These are phyloP conservation scores for Torymus texanus DNA, from an alignment of 2,888 invertebrate species.

Conservation along the genomic window DNA sequence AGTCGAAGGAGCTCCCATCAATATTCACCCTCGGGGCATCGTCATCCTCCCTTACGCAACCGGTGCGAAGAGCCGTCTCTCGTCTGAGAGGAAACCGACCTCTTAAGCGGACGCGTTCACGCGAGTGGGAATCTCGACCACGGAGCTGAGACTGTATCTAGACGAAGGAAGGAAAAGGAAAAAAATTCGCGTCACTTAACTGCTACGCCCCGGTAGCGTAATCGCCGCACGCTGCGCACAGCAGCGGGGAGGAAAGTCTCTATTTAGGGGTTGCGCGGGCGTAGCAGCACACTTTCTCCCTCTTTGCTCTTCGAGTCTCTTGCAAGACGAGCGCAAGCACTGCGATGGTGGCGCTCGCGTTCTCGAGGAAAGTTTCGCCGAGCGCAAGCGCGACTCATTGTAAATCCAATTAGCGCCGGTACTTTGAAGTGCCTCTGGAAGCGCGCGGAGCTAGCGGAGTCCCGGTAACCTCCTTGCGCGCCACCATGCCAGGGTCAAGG, in stretches of 20 bases:
- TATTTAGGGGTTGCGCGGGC: constrained; percentile 37
- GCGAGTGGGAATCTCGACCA: constrained; percentile 61
- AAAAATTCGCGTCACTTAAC: constrained; percentile 56
- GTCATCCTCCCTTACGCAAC: constrained; percentile 1
- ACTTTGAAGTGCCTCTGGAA: constrained; percentile 65
- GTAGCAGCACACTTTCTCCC: constrained; percentile 8
- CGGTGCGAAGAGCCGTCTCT: constrained; percentile 48
- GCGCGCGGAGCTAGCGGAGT: constrained; percentile 37
- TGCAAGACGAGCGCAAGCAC: constrained; percentile 21
- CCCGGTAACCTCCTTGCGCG: constrained; percentile 52
- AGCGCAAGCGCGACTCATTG: constrained; percentile 64
- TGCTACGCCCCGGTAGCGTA: constrained; percentile 29
- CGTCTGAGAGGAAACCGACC: constrained; percentile 62
- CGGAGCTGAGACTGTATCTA: constrained; percentile 29
- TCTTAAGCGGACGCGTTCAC: constrained; percentile 66
- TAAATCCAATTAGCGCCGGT: constrained; percentile 69
- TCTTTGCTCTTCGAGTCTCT: not conserved
- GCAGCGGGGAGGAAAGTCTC: constrained; percentile 36
- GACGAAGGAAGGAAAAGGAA: constrained; percentile 32
- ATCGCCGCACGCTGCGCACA: constrained; percentile 1
- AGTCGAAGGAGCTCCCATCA: constrained; percentile 62
- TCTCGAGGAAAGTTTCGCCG: constrained; percentile 53
- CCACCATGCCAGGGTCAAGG: constrained; percentile 55
- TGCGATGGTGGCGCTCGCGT: not conserved
- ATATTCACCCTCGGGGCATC: constrained; percentile 63